Evolutionary conservation across 2,888 invertebrate species (phyloP).

Genomic region (Philonicus albiceps): DNA sequence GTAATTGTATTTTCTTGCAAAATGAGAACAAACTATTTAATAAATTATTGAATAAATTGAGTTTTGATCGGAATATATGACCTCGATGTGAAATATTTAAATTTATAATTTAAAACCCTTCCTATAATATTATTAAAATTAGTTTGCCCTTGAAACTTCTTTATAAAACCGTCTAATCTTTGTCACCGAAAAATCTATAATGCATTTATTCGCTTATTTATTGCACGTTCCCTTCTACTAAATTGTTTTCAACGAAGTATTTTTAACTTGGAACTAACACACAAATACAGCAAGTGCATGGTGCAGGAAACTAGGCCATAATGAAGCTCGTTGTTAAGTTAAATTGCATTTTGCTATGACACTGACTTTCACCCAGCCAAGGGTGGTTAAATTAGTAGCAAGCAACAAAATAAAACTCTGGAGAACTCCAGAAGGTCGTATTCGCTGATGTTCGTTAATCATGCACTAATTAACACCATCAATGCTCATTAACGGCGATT

Average conservation of each 20-base stretch:
- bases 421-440: neutral
- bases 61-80: neutral
- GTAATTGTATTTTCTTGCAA: no score
- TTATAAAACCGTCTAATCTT: neutral
- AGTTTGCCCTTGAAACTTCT: neutral
- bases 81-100: neutral
- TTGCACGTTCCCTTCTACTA: neutral
- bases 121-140: no score
- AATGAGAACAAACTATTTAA: neutral
- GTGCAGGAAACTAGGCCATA: neutral
- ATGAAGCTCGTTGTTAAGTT: neutral
- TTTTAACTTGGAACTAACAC: neutral
- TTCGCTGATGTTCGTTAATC: neutral
- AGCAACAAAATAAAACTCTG: neutral
- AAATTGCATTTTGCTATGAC: neutral
- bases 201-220: neutral
- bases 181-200: neutral
- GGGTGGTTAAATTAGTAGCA: neutral
- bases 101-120: neutral
- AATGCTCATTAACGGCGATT: neutral
- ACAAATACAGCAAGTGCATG: neutral
- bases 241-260: neutral
- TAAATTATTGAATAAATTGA: neutral
- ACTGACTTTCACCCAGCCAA: conserved; percentile 4
- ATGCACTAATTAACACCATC: conserved; percentile 31